Evolutionary conservation across 1,140 invertebrate species (phyloP).

Genomic region (Zaprionus ornatus): DNA sequence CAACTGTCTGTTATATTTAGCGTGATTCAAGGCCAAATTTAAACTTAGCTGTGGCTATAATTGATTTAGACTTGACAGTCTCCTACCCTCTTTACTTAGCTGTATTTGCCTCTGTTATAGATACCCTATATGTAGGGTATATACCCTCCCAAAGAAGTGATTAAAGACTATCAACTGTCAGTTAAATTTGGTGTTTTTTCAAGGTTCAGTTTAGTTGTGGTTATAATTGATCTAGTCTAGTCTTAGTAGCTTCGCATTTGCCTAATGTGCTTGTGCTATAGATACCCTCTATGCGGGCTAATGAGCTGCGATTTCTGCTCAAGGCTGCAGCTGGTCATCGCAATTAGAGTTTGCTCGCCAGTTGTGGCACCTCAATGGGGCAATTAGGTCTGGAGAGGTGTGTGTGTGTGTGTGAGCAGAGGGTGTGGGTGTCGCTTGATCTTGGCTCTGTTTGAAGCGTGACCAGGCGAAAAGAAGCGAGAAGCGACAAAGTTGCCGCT

Average conservation of each 20-base stretch:
- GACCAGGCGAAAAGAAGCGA: background rate
- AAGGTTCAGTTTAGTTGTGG: background rate
- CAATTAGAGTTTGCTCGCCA: conserved; percentile 36
- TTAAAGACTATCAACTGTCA: background rate
- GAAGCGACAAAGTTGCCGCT: background rate
- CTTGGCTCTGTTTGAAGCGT: background rate
- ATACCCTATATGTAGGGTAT: background rate
- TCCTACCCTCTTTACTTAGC: too few relatives aligned
- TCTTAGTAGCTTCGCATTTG: background rate
- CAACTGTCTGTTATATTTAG: too few relatives aligned
- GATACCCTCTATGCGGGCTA: background rate
- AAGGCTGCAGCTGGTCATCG: conserved; percentile 14
- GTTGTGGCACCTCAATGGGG: conserved; percentile 22
- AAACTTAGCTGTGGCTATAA: too few relatives aligned
- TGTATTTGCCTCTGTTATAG: too few relatives aligned
- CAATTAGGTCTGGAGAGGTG: background rate
- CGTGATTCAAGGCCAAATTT: too few relatives aligned
- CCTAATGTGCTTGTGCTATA: background rate
- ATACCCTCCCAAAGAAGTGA: too few relatives aligned
- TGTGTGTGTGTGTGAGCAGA: background rate
- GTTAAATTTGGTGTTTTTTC: background rate
- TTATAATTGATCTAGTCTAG: background rate
- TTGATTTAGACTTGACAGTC: too few relatives aligned
- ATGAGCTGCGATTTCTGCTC: background rate
- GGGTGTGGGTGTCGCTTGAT: conserved; percentile 25